Evolutionary conservation across 2,797 vertebrate genomes (phyloP).

Genomic region (Phyllotis vaccarum): DNA sequence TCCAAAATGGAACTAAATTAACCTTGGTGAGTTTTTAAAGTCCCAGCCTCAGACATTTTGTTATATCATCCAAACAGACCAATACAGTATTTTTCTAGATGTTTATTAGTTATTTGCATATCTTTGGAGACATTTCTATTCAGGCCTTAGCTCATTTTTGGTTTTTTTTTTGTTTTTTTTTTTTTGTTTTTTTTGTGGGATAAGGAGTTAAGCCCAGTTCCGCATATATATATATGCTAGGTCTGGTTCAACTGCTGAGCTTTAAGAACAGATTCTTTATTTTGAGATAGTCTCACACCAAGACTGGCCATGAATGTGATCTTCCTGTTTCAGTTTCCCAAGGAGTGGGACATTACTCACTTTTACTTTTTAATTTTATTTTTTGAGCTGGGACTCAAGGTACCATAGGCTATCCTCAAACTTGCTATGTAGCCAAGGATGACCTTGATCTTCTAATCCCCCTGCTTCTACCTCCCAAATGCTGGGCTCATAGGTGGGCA

Average conservation of each 20-base stretch:
- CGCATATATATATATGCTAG: neutral
- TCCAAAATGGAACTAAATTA: neutral
- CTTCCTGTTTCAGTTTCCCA: neutral
- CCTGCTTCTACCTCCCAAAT: neutral
- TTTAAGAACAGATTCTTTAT: neutral
- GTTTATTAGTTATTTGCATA: slow-evolving; percentile 1
- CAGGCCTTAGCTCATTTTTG: neutral
- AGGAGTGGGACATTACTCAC: neutral
- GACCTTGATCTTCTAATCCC: neutral
- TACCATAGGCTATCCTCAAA: neutral
- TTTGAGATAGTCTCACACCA: neutral
- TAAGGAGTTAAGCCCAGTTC: neutral
- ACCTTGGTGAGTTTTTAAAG: neutral
- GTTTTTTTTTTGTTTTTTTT: neutral
- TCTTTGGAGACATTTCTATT: slow-evolving; percentile 53
- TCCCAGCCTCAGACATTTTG: neutral
- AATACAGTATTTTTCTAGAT: neutral
- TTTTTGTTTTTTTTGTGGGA: slow-evolving; percentile 22
- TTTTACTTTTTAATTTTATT: neutral
- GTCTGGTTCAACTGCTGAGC: neutral
- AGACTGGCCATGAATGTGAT: neutral
- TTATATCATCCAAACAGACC: neutral
- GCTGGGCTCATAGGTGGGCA: neutral
- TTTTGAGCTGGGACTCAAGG: neutral
- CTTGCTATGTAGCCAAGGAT: neutral